These are phyloP conservation scores for Microcebus murinus DNA, from an alignment of 2,113 vertebrate species.

Conservation along the genomic window DNA sequence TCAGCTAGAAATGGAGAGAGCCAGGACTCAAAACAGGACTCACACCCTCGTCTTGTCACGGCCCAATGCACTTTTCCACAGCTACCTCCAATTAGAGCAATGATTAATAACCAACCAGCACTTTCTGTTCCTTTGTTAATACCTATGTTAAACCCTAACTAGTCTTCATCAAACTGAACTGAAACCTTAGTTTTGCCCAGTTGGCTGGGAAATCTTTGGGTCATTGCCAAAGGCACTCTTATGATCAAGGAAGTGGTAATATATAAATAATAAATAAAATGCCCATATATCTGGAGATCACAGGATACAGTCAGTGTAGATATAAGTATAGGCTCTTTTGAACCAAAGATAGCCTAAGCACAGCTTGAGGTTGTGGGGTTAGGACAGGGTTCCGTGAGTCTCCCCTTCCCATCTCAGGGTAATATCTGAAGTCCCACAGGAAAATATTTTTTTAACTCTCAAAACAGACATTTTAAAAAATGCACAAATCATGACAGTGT, in stretches of 20 bases:
- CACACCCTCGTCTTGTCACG: rapidly evolving
- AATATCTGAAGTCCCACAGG: neutral
- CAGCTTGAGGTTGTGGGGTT: neutral
- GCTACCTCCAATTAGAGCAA: neutral
- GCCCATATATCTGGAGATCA: neutral
- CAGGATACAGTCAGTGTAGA: neutral
- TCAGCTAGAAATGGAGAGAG: neutral
- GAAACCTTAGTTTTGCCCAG: neutral
- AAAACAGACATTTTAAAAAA: neutral
- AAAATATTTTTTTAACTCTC: neutral
- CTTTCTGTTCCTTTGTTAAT: neutral
- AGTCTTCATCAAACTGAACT: neutral
- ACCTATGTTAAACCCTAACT: neutral
- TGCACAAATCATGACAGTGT: neutral
- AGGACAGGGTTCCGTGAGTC: neutral
- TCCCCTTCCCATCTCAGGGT: neutral
- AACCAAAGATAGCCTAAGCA: neutral
- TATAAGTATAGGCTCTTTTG: too few species aligned
- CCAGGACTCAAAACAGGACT: neutral
- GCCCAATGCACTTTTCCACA: rapidly evolving
- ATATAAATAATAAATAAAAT: neutral
- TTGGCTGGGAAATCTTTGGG: neutral
- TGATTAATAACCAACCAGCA: neutral
- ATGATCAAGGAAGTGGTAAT: neutral
- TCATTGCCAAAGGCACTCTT: neutral